Base-by-base conservation (phyloP, 2,888 invertebrate species). In the Melikaiella ostensackeni region DNA sequence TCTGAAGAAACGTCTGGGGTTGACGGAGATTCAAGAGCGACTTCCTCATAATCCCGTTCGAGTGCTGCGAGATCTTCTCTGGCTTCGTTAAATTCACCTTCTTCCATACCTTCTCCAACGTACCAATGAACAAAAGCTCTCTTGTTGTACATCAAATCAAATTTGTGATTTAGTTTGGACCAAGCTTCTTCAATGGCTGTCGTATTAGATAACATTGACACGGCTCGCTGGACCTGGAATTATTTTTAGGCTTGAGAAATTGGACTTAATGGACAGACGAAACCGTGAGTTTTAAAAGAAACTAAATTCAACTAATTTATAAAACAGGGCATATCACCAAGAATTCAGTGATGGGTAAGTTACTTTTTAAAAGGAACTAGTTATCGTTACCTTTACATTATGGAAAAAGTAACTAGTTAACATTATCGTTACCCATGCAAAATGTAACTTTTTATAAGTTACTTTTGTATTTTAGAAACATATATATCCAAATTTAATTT, bases 41-140 rank as follows among this genome's bases (percentile, higher is more conserved):
- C 96, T 88, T 96, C 96, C 86, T 96, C 96, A 88, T 96, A 96
- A 90, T 96, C 96, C 89, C 96, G 95, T 90, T 96, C 96, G 0
- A 96, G 92, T 0, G 96, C 96, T 0, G 95, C 96, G 82, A 97
- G 93, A 92, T 97, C 97, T 90, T 97, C 97, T 7, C 97, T 94
- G 0, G 97, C 97, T 87, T 97, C 97, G 0, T 96, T 94, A 92
- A 97, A 97, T 91, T 98, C 96, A 63, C 96, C 96, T 91, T 96
- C 96, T 89, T 96, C 96, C 95, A 97, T 97, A 82, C 97, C 97
- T 90, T 97, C 97, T 8, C 96, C 95, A 0, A 96, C 96, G 90
- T 96, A 96, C 98, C 98, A 98, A 92, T 98, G 98, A 24, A 98
- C 98, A 91, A 98, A 98, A 5, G 98, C 98, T 80, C 98, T 94